Evolutionary conservation across 2,888 invertebrate genomes (phyloP), one percentile per base, ranked within the genome.

Genomic region (Sycophila texana): DNA sequence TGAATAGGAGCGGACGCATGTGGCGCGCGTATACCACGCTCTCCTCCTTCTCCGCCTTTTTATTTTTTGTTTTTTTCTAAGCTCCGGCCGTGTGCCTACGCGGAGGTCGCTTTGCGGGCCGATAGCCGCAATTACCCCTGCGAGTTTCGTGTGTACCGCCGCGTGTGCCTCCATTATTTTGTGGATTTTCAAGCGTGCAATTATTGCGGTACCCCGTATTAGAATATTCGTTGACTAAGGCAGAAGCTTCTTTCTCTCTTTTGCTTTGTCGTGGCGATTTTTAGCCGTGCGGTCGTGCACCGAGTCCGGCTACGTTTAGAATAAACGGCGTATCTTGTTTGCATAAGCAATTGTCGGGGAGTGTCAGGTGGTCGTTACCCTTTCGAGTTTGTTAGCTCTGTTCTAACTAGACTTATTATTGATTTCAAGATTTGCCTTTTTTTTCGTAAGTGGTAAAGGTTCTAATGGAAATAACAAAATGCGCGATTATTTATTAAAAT

Each of bases 181-280:
- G 39, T 39, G 78, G 61, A 75, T 78, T 78, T 78, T 78, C 68
- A 78, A 78, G 81, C 53, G 68, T 70, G 68, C 55, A 78, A 81
- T 76, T 79, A 79, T 81, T 78, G 65, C 81, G 81, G 81, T 79
- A 78, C 81, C 53, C n/a, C 22, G 60, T 47, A 73, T 78, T 81
- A 81, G 75, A 71, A 81, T 78, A 68, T 39, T 39, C 22, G 20
- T 39, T 10, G 39, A 51, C 67, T 30, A 66, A 65, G 60, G 71
- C 30, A 65, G 71, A 71, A 39, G 70, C 63, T 74, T 65, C 68
- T 67, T 73, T 80, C 47, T 57, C 12, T 71, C 63, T 51, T 7
- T n/a, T 7, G 22, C 57, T 39, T 65, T n/a, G 39, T 39, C 51
- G 53, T n/a, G 67, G 4, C 61, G n/a, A 39, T 61, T 61, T 30